Percentiles rank a stretch among this genome's conserved stretches.
Evolutionary conservation across 2,113 vertebrate genomes (phyloP).

Genomic region (Plecotus auritus): DNA sequence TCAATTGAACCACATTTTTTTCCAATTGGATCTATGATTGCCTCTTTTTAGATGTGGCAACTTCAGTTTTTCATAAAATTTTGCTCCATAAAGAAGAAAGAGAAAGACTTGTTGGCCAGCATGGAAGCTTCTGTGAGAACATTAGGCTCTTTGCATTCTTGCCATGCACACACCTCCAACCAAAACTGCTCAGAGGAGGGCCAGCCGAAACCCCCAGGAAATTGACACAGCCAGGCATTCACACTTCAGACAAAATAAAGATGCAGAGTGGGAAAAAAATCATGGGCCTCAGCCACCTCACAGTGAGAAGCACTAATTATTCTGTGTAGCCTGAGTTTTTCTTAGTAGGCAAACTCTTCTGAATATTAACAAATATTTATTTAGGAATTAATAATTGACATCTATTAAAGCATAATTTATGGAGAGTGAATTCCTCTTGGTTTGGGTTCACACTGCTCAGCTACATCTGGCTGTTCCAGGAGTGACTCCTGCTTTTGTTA

Average conservation of each 20-base stretch:
- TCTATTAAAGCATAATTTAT: slow-evolving; percentile 67
- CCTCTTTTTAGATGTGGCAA: not conserved
- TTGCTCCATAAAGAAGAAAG: not conserved
- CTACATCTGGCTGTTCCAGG: slow-evolving; percentile 35
- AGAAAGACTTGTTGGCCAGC: not conserved
- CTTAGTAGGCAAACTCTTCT: slow-evolving; percentile 71
- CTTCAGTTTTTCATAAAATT: not conserved
- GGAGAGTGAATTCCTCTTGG: slow-evolving; percentile 67
- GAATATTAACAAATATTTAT: slow-evolving; percentile 75
- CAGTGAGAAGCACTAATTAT: slow-evolving; percentile 66
- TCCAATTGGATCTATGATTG: not conserved
- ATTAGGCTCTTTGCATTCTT: not conserved
- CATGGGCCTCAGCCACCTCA: slow-evolving; percentile 25
- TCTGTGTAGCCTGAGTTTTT: slow-evolving; percentile 68
- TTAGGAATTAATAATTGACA: slow-evolving; percentile 71
- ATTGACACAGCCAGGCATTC: slow-evolving; percentile 31
- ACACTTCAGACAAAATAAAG: slow-evolving; percentile 54
- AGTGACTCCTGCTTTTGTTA: slow-evolving; percentile 31
- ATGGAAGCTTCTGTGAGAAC: not conserved
- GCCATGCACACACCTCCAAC: not conserved
- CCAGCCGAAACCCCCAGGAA: not conserved
- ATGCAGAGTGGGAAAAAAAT: slow-evolving; percentile 4
- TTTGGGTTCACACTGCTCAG: slow-evolving; percentile 51
- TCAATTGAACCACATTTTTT: not conserved
- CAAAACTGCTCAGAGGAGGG: not conserved